Conservation (phyloP, 2,113 vertebrate genomes). For the Chionis minor region DNA sequence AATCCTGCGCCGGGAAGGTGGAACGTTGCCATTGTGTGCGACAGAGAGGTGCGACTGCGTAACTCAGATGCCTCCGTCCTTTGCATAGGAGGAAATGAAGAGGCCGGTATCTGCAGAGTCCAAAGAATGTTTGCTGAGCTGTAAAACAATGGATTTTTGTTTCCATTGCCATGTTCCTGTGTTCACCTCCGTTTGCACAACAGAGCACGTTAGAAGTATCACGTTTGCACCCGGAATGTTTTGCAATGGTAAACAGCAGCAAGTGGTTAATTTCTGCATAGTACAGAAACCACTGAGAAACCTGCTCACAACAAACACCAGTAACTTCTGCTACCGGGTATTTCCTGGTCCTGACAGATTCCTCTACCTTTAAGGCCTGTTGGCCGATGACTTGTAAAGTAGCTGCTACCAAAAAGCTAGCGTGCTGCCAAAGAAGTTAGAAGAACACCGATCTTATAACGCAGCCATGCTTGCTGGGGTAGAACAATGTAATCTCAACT, state of each 20-base stretch:
- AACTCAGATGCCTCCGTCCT: neutral
- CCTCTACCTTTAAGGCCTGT: neutral
- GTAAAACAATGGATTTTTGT: constrained; percentile 50
- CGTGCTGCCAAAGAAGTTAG: neutral
- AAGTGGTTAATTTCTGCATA: neutral
- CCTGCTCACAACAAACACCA: neutral
- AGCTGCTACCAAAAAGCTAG: neutral
- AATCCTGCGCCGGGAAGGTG: neutral
- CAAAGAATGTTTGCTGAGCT: constrained; percentile 50
- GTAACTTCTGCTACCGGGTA: neutral
- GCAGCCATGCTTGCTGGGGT: neutral
- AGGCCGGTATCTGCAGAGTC: constrained; percentile 30
- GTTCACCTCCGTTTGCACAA: constrained; percentile 24
- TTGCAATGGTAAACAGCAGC: neutral
- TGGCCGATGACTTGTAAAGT: neutral
- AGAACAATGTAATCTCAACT: neutral
- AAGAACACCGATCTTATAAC: neutral
- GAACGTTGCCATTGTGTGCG: constrained; percentile 19
- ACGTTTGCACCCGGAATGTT: neutral
- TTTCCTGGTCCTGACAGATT: neutral
- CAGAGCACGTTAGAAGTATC: neutral
- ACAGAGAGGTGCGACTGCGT: constrained; percentile 29
- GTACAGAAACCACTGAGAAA: neutral
- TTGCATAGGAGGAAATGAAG: constrained; percentile 10
- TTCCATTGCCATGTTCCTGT: neutral